These are phyloP conservation scores for Danaus melanippus DNA, from an alignment of 1,140 invertebrate species.

Conservation along the genomic window DNA sequence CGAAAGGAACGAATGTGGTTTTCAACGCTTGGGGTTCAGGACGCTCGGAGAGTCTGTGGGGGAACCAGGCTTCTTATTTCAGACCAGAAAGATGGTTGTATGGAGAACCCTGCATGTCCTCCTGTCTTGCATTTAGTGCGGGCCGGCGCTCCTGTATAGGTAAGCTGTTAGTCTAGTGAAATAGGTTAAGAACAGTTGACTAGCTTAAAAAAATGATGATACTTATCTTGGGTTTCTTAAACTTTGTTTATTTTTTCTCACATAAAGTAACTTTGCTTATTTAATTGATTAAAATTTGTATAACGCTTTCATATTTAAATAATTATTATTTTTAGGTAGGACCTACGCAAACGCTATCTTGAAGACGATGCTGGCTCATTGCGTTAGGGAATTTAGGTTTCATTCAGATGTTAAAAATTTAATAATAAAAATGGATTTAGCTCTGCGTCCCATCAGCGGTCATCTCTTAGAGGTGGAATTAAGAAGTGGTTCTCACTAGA, in stretches of 20 bases:
- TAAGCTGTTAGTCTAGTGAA: conserved; percentile 10
- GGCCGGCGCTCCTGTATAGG: conserved; percentile 44
- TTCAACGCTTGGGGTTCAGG: conserved; percentile 35
- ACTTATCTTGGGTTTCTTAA: no score
- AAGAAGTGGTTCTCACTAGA: neutral
- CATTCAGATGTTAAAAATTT: conserved; percentile 29
- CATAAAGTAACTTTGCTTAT: neutral
- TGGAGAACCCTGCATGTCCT: conserved; percentile 9
- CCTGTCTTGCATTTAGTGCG: conserved; percentile 37
- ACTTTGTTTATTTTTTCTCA: neutral
- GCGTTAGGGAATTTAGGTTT: conserved; percentile 32
- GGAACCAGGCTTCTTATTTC: conserved; percentile 32
- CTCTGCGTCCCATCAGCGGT: conserved; percentile 23
- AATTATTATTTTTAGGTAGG: conserved; percentile 32
- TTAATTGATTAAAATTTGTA: neutral
- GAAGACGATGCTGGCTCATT: conserved; percentile 36
- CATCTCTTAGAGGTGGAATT: conserved; percentile 28
- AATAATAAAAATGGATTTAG: conserved; percentile 33
- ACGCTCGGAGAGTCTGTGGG: conserved; percentile 31
- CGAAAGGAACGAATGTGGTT: conserved; percentile 23
- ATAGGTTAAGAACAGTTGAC: no score
- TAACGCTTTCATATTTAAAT: neutral
- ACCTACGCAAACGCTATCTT: conserved; percentile 39
- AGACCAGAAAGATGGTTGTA: conserved; percentile 38
- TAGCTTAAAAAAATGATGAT: no score